Evolutionary conservation across 2,888 invertebrate species (phyloP), one percentile per base, ranked within the genome.

Genomic region (Scrobipalpa atriplicella): DNA sequence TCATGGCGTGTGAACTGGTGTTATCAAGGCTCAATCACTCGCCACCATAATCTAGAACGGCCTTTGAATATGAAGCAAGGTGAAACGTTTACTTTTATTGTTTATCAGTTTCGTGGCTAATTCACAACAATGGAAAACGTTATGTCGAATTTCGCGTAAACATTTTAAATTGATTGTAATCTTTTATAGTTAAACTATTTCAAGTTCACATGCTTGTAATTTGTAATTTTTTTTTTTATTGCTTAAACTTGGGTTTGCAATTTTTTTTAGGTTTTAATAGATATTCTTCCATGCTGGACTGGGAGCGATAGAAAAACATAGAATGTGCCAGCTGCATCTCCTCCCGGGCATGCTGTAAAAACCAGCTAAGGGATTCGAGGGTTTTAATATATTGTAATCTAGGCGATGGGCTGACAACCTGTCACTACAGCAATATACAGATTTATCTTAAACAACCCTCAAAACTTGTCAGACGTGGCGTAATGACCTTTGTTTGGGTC

Each of bases 1-100:
- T 65, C 63, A 47, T 72, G 60, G 69, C 70, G 68, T 70, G 72
- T 68, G 70, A 68, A 68, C 56, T 64, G 38, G 58, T 47, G 51
- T n/a, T 66, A 65, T 68, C 66, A 62, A 67, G 71, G 66, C 63
- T 65, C 52, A 66, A 67, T 2, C 54, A 21, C 21, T 56, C 67
- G 62, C 47, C 63, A 58, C 62, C 66, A 68, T 71, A 66, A 67
- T 67, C 61, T 67, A 41, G 38, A 62, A 68, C 61, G 65, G 64
- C 64, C 66, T 69, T 64, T 43, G 64, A 64, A 61, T 60, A 58
- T 70, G 43, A 69, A 71, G 61, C 66, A 51, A 69, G 68, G 68
- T 64, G 52, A 64, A 62, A 51, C 56, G 38, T 58, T 67, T 64
- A 56, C 56, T 56, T 41, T 54, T 41, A 38, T 29, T 64, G 36